Evolutionary conservation across 2,797 vertebrate species (phyloP), one percentile per base, ranked within the genome.

Genomic region (Sebastes hubbsi): DNA sequence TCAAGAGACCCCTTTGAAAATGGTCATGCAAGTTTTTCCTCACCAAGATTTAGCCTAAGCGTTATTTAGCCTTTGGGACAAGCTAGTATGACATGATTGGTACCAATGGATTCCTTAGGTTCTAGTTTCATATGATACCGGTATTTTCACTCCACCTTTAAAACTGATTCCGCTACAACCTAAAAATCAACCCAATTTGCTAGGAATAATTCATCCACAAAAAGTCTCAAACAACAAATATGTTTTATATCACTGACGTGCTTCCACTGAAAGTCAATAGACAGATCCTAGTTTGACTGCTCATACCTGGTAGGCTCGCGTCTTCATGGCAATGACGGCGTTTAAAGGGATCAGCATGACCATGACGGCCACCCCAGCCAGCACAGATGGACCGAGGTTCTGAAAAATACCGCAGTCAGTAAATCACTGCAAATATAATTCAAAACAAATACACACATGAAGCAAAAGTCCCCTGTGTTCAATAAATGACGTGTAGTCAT

Each of bases 281-380:
- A 30, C n/a, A 59, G 12, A 16, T 54, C 36, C 4, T 18, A 14
- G 2, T 16, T 55, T 62, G 42, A 27, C 1, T 1, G 3, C 24
- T 61, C 25, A 1, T 88, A 99, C 98, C 97, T 99, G 98, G 80
- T 96, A 97, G 1, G 96, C 83, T 72, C 96, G 95, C 30, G 97
- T 98, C 94, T 98, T 99, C 91, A 98, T 93, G 55, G 98, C 98
- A 32, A 99, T 97, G 46, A 95, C 95, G 8, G 97, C 96, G 20
- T 99, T 99, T 10, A 99, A 88, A 0, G 98, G 98, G 78, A 99
- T 99, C 64, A 99, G 94, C 85, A 99, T 95, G 84, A 99, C 77
- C 96, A 99, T 97, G 78, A 99, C 94, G 0, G 97, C 97, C 7
- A 99, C 95, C n/a, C 99, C 99, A 18, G 98, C 98, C 82, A 99